Evolutionary conservation across 2,888 invertebrate species (phyloP).

Genomic region (Lasioglossum leucozonium): DNA sequence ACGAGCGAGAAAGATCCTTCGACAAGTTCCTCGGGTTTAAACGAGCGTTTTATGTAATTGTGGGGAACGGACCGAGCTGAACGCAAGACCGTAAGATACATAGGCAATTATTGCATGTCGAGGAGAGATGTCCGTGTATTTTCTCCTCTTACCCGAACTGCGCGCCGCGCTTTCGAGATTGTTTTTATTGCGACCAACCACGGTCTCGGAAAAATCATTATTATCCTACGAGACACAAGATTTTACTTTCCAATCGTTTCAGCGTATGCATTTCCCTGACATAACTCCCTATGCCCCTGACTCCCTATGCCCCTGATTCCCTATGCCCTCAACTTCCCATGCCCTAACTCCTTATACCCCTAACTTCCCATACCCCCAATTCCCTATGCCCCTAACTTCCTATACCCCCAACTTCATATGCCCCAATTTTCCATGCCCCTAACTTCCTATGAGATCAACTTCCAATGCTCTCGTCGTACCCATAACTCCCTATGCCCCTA

Average conservation of each 20-base stretch:
- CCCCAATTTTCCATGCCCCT: too few relatives aligned
- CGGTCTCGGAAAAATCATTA: not conserved
- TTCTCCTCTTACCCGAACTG: not conserved
- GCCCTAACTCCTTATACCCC: too few relatives aligned
- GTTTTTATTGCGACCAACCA: not conserved
- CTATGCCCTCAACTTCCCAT: too few relatives aligned
- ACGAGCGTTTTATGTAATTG: constrained; percentile 44
- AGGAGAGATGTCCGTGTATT: not conserved
- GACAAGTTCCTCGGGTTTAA: constrained; percentile 29
- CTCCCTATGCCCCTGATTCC: too few relatives aligned
- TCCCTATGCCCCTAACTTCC: too few relatives aligned
- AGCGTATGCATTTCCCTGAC: too few relatives aligned
- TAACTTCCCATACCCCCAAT: too few relatives aligned
- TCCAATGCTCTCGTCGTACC: too few relatives aligned
- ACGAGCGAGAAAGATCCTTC: constrained; percentile 4
- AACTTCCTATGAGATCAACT: too few relatives aligned
- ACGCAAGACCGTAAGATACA: constrained; percentile 38
- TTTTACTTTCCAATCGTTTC: not conserved
- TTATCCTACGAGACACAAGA: not conserved
- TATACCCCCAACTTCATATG: too few relatives aligned
- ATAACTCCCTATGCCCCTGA: too few relatives aligned
- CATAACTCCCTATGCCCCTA: too few relatives aligned
- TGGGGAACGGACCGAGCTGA: constrained; percentile 20
- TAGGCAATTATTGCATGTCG: constrained; percentile 54
- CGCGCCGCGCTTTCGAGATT: not conserved